phyloP scores from a whole-genome alignment of 2,797 vertebrate genomes.

The Bufotes viridis region DNA sequence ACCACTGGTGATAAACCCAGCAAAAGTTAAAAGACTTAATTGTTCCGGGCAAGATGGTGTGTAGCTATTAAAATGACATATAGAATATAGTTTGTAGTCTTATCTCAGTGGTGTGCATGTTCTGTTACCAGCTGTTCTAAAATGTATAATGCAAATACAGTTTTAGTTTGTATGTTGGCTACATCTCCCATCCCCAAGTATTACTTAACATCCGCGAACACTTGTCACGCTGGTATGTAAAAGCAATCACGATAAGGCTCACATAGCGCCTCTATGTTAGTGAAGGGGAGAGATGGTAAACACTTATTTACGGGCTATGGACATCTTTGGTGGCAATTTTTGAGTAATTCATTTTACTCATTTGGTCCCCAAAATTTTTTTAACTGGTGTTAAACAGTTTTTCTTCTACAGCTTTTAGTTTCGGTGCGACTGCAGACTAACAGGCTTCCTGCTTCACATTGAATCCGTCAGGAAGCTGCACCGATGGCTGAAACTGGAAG shows the following conservation, averaged over 20 bases:
- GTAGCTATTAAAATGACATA: not conserved
- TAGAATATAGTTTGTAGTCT: not conserved
- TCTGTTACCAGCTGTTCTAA: not conserved
- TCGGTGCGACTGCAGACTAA: no score
- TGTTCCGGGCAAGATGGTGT: not conserved
- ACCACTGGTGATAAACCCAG: not conserved
- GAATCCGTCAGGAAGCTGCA: no score
- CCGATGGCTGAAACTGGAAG: no score
- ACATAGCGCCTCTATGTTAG: not conserved
- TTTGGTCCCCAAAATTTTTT: no score
- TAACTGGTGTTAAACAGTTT: no score
- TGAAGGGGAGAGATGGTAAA: not conserved
- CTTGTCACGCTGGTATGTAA: no score
- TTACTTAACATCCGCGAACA: not conserved
- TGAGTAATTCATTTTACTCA: no score
- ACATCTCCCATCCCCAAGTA: not conserved
- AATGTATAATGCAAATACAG: not conserved
- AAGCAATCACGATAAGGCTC: not conserved
- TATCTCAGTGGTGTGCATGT: not conserved
- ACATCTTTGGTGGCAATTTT: no score
- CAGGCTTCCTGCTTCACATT: no score
- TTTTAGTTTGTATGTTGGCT: not conserved
- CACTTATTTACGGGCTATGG: no score
- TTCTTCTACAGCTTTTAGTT: no score
- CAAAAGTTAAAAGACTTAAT: not conserved